Conservation (phyloP, 2,888 invertebrate genomes). For the Druceiella hillmani region DNA sequence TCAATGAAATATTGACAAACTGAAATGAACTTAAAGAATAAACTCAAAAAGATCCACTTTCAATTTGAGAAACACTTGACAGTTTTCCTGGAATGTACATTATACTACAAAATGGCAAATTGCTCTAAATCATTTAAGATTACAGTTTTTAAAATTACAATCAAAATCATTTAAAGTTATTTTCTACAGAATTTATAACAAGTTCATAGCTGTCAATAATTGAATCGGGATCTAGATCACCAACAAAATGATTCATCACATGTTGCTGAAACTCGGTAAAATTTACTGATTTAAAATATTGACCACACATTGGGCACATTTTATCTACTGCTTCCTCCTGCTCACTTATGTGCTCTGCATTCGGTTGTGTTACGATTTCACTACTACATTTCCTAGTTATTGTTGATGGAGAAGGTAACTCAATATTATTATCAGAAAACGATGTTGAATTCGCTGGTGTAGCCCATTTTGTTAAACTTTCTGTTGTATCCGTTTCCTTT, state of each 20-base stretch:
- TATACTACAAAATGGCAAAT: no score
- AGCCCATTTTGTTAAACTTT: constrained; percentile 45
- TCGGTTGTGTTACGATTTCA: not conserved
- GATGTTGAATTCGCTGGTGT: constrained; percentile 42
- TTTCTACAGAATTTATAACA: constrained; percentile 35
- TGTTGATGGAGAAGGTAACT: constrained; percentile 14
- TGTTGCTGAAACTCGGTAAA: constrained; percentile 68
- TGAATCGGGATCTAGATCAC: constrained; percentile 51
- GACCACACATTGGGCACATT: constrained; percentile 73
- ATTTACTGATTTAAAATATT: constrained; percentile 50
- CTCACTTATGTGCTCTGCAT: constrained; percentile 18
- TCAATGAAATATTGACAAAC: no score
- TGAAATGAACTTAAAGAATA: no score
- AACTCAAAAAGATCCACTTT: no score
- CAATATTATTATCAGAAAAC: constrained; percentile 37
- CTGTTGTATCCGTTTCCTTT: constrained; percentile 48
- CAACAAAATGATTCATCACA: constrained; percentile 70
- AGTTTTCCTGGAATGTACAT: no score
- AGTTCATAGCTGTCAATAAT: constrained; percentile 51
- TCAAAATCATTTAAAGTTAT: constrained; percentile 22
- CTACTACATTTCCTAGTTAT: not conserved
- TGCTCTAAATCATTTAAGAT: no score
- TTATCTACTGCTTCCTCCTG: constrained; percentile 38
- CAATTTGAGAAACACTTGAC: no score
- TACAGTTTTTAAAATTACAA: not conserved